Evolutionary conservation across 2,113 vertebrate species (phyloP), one percentile per base, ranked within the genome.

Genomic region (Sinocyclocheilus maitianheensis): DNA sequence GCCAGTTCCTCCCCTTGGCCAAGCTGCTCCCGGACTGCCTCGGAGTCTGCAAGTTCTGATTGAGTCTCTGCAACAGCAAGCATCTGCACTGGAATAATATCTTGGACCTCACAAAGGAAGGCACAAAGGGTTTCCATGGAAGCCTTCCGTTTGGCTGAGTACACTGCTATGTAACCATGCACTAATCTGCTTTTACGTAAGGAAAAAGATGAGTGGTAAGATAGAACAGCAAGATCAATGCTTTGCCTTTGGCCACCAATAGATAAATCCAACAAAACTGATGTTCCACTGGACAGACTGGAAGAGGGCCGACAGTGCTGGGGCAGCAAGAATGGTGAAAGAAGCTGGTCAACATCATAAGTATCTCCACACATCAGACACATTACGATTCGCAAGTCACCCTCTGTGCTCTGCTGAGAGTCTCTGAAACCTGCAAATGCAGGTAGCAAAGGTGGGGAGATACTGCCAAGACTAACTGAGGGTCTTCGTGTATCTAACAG

Each of bases 331-430:
- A 99, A 94, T 30, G 97, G 97, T 14, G 94, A 91, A 2, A 99
- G 96, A 22, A 99, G 93, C 74, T 99, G 97, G 0, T 99, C 98
- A 0, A 96, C 90, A 65, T 94, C 93, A 46, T 95, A 97, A 0
- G 96, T 94, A 81, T 99, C 98, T 8, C 98, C 98, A 81, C 98
- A 99, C 97, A 99, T 98, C 83, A 99, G 87, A 90, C 98, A 99
- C 95, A 97, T 95, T 46, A 96, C 97, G 24, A 99, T 94, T 1
- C 96, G 95, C 1, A 99, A 94, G 30, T 99, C 98, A 0, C 94
- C 91, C 5, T 99, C 98, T 0, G 92, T 91, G 46, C 83, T 67
- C 53, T 92, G 91, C 81, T 94, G 95, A 90, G 95, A 92, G 9
- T 99, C 98, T 91, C 95, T 96, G 88, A 95, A 91, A 76, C 93